Base-by-base conservation (phyloP, 2,888 invertebrate genomes). In the Lingula anatina region DNA sequence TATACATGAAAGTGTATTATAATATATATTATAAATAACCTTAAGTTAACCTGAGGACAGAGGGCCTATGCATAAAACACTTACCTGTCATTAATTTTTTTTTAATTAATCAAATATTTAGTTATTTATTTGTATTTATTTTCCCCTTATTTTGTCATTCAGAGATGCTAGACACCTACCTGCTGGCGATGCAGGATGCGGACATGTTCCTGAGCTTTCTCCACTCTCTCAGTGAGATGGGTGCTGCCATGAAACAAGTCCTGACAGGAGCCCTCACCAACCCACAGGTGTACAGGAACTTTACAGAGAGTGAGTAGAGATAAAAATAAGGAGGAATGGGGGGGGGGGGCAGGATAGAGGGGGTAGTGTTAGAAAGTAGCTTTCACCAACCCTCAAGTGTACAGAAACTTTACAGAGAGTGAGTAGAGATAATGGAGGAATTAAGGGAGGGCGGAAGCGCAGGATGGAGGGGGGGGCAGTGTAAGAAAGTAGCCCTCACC, bases 171-270 rank as follows among this genome's bases (percentile, higher is more conserved):
- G 85, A 87, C 70, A 82, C 83, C 49, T 70, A 70, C 50, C 58
- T 70, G 28, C 60, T 73, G 37, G 87, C 88, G 24, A 88, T 92
- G 59, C 86, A 87, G 70, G 88, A 89, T 68, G 89, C 91, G 50
- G 92, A 94, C 75, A 83, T 84, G 52, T 94, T 87, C 78, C 85
- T 94, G 51, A 86, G 87, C 61, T 91, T 95, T 87, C 80, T 96
- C 53, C 87, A 94, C 79, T 90, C 92, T 73, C 85, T 94, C 65
- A 93, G 93, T 80, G 90, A 91, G 71, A 91, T 95, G 90, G 96
- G 96, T 35, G 93, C 93, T 60, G 85, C 94, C 57, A 95, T 96
- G 95, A 83, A 94, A 60, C 83, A 85, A 64, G 90, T 94, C 50
- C 92, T 96, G 87, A 92, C 93, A 38, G 83, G 87, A 60, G 90